Conservation (phyloP, 2,113 vertebrate species). For the Crotalus horridus region DNA sequence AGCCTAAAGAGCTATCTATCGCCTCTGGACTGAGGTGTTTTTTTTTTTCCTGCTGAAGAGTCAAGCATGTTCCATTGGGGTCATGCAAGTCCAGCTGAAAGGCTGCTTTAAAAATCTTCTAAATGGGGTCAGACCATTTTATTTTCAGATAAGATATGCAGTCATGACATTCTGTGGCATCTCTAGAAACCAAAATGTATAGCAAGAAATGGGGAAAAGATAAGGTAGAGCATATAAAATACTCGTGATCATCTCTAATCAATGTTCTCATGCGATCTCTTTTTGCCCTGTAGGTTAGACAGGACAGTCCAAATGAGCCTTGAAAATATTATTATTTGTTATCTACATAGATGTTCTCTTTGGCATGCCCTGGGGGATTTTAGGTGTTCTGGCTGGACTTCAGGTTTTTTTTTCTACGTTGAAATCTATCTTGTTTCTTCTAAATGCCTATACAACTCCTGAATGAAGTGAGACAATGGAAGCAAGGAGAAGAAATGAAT, state of each 20-base stretch:
- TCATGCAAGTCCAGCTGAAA: slow-evolving; percentile 33
- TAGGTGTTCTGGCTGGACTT: background rate
- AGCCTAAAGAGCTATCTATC: slow-evolving; percentile 20
- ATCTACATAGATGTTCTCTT: background rate
- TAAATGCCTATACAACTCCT: background rate
- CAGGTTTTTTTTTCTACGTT: background rate
- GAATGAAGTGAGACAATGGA: background rate
- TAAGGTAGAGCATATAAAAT: background rate
- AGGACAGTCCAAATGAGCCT: background rate
- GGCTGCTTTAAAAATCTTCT: background rate
- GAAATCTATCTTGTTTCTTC: background rate
- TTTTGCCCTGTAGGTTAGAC: background rate
- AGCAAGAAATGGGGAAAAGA: background rate
- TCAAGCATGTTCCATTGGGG: slow-evolving; percentile 45
- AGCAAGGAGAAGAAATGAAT: background rate
- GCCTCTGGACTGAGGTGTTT: slow-evolving; percentile 2
- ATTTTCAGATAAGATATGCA: background rate
- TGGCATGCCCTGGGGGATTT: background rate
- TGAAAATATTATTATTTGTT: background rate
- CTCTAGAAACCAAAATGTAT: background rate
- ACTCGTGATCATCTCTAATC: background rate
- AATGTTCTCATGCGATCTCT: background rate
- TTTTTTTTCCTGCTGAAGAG: slow-evolving; percentile 46
- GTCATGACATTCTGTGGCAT: background rate
- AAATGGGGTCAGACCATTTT: slow-evolving; percentile 6